Conservation (phyloP, 2,888 invertebrate species). For the Bedellia somnulentella region DNA sequence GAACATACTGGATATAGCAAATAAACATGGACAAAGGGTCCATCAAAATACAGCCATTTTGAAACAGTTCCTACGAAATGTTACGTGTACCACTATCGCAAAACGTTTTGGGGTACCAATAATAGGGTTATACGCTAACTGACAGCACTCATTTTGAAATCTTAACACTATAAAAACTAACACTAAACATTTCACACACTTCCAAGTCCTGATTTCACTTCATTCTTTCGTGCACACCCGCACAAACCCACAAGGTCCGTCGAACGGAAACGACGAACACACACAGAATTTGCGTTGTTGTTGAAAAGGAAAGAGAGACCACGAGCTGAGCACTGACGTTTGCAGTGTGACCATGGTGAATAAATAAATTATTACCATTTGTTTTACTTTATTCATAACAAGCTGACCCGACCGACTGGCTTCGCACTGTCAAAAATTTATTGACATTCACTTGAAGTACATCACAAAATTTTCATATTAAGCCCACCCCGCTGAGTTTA, state of each 20-base stretch:
- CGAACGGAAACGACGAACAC: conserved; percentile 43
- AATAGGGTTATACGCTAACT: conserved; percentile 32
- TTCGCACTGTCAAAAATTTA: too few species aligned
- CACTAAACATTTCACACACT: conserved; percentile 61
- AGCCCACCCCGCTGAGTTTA: too few species aligned
- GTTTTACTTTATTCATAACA: too few species aligned
- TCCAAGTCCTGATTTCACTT: conserved; percentile 51
- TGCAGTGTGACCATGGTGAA: too few species aligned
- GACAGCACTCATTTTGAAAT: conserved; percentile 56
- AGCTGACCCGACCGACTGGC: too few species aligned
- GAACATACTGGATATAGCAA: conserved; percentile 69
- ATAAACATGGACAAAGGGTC: conserved; percentile 67
- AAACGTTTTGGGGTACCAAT: conserved; percentile 26
- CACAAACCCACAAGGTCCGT: conserved; percentile 46
- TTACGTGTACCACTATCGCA: conserved; percentile 45
- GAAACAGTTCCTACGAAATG: conserved; percentile 57
- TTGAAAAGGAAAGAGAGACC: too few species aligned
- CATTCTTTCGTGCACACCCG: conserved; percentile 60
- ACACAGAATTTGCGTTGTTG: conserved; percentile 15
- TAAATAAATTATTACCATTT: too few species aligned
- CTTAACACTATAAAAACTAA: conserved; percentile 49
- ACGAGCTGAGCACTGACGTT: too few species aligned
- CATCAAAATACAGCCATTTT: conserved; percentile 76
- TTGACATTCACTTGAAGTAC: too few species aligned
- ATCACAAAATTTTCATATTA: too few species aligned